Conservation (phyloP, 2,797 vertebrate species). For the Crypturellus tataupa region DNA sequence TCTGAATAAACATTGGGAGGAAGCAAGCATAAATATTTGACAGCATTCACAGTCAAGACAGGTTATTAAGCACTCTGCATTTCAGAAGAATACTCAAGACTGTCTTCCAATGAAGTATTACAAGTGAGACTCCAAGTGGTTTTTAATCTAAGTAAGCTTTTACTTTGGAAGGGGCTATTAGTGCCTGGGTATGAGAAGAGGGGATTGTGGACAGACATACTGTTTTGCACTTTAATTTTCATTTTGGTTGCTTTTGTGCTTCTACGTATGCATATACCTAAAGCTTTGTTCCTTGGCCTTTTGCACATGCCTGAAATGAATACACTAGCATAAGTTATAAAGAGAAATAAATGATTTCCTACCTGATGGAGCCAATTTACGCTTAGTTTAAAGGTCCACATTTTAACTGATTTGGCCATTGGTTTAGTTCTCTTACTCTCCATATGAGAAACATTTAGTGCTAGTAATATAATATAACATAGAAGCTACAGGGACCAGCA, state of each 20-base stretch:
- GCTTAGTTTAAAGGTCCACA: background rate
- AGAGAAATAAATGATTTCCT: conserved; percentile 12
- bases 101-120: conserved; percentile 38
- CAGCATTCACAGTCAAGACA: conserved; percentile 56
- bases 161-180: conserved; percentile 6
- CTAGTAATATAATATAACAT: background rate
- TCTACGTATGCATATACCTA: conserved; percentile 24
- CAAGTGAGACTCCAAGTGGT: conserved; percentile 14
- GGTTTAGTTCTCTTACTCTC: conserved; percentile 23
- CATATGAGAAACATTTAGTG: background rate
- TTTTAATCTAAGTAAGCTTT: conserved; percentile 48
- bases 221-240: background rate
- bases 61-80: conserved; percentile 62
- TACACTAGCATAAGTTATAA: background rate
- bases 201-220: background rate
- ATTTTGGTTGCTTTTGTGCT: conserved; percentile 25
- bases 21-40: conserved; percentile 72
- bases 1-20: conserved; percentile 77
- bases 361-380: background rate
- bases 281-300: conserved; percentile 13
- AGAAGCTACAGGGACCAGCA: background rate
- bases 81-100: conserved; percentile 58
- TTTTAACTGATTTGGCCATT: background rate
- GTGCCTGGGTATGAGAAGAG: background rate
- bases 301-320: background rate